Evolutionary conservation across 2,113 vertebrate genomes (phyloP), one percentile per base, ranked within the genome.

Genomic region (Aptenodytes forsteri): DNA sequence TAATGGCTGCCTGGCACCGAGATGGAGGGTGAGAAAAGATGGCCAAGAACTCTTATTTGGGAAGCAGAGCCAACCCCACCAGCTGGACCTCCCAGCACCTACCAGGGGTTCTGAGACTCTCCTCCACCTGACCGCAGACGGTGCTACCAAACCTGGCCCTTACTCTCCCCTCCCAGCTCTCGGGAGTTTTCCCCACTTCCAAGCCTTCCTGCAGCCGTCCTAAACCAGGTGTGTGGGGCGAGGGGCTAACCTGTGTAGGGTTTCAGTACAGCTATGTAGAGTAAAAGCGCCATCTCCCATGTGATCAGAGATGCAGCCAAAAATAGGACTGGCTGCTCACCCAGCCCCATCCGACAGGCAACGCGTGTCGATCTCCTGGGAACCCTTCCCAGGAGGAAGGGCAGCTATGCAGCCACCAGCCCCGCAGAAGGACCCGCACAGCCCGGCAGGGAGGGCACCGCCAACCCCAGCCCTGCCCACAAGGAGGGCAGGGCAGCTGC

Each of bases 311-410:
- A 18, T 12, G 21, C 81, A 66, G 44, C 38, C 52, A 26, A 69
- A 73, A 69, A 11, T 1, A 67, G 27, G 22, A 44, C 47, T 11
- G 26, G 58, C 29, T 32, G 9, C 50, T 70, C 36, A 55, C 0
- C 0, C 44, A n/a, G 32, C 49, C 38, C 23, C 54, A 64, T 34
- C 32, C 0, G 0, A 40, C 34, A 22, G 25, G 27, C 16, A 90
- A 19, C 0, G 0, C 3, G 3, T 1, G 1, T 13, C 10, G 0
- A 38, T 23, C 22, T 69, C 29, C 71, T 6, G 0, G 36, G n/a
- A 46, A 2, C 26, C 49, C 56, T 59, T 36, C 61, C 34, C 54
- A n/a, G 26, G 5, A 70, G 23, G 27, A 52, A 82, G 7, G 25
- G 49, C 2, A 3, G 23, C 62, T 56, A 30, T 8, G 30, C 42